Percentiles rank a stretch among this genome's conserved stretches.
Conservation (phyloP, 1,140 invertebrate species). For the Dendroctonus ponderosae region DNA sequence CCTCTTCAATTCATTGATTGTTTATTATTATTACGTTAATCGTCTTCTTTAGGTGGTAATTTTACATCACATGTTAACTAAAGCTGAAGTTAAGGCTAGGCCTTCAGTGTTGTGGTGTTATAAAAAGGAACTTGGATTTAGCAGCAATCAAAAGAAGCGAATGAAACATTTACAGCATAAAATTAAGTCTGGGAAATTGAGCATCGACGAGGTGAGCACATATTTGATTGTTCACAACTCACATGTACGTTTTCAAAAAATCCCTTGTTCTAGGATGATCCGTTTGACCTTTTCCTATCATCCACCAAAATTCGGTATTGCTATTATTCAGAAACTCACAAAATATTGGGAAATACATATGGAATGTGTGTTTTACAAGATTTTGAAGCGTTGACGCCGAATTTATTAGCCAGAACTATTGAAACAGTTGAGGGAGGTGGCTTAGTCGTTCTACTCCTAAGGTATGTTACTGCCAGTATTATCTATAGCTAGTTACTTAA, state of each 20-base stretch:
- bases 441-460: constrained; percentile 84
- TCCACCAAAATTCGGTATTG: constrained; percentile 96
- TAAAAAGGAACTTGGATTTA: constrained; percentile 94
- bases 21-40: constrained; percentile 13
- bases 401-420: constrained; percentile 93
- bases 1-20: not conserved
- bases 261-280: constrained; percentile 65
- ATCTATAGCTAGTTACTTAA: not conserved
- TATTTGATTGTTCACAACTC: not conserved
- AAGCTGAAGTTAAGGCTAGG: constrained; percentile 87
- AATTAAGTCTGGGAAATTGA: constrained; percentile 83
- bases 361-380: constrained; percentile 98
- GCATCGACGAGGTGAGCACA: constrained; percentile 72
- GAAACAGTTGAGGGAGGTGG: constrained; percentile 99
- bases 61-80: constrained; percentile 95
- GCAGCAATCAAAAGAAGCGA: constrained; percentile 90
- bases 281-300: constrained; percentile 95
- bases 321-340: constrained; percentile 97
- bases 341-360: constrained; percentile 96
- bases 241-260: not conserved
- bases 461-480: constrained; percentile 3
- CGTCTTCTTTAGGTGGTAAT: constrained; percentile 73
- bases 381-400: constrained; percentile 99
- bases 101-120: constrained; percentile 98
- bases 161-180: constrained; percentile 87